Conservation (phyloP, 1,140 invertebrate genomes). For the Euwallacea similis region DNA sequence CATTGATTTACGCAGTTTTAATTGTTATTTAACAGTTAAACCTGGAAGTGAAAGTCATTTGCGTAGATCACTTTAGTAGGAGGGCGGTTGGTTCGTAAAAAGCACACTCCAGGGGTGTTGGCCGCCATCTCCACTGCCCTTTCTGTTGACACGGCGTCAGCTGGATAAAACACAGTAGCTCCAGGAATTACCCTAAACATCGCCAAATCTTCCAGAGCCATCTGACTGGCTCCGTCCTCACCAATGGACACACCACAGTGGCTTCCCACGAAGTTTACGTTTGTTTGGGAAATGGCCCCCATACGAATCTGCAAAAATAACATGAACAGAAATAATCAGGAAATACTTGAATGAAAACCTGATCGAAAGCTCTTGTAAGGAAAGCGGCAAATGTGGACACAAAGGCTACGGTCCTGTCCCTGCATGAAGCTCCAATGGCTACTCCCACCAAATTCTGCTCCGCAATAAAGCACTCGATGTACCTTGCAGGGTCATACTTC, state of each 20-base stretch:
- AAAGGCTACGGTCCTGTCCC: conserved; percentile 88
- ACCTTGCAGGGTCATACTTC: conserved; percentile 72
- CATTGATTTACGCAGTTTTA: not conserved
- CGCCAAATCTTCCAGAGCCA: conserved; percentile 97
- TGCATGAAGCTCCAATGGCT: conserved; percentile 87
- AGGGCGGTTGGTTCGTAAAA: conserved; percentile 93
- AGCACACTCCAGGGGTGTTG: conserved; percentile 93
- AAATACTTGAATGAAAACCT: not conserved
- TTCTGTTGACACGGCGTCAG: conserved; percentile 93
- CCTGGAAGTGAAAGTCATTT: conserved; percentile 81
- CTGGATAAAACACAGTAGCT: conserved; percentile 95
- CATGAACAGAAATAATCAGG: too few relatives aligned
- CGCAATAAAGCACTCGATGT: conserved; percentile 97
- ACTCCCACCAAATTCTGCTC: conserved; percentile 98
- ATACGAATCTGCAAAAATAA: conserved; percentile 79
- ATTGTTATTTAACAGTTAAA: conserved; percentile 45
- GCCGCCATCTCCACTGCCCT: conserved; percentile 95
- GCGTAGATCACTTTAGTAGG: conserved; percentile 85
- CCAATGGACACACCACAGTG: conserved; percentile 96
- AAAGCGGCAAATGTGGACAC: conserved; percentile 97
- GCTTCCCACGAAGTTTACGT: conserved; percentile 95
- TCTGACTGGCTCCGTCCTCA: conserved; percentile 97
- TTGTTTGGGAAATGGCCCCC: conserved; percentile 97
- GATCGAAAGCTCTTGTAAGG: conserved; percentile 73
- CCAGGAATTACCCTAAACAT: conserved; percentile 93